phyloP scores from a whole-genome alignment of 2,797 vertebrate genomes.

The Periophthalmus magnuspinnatus region DNA sequence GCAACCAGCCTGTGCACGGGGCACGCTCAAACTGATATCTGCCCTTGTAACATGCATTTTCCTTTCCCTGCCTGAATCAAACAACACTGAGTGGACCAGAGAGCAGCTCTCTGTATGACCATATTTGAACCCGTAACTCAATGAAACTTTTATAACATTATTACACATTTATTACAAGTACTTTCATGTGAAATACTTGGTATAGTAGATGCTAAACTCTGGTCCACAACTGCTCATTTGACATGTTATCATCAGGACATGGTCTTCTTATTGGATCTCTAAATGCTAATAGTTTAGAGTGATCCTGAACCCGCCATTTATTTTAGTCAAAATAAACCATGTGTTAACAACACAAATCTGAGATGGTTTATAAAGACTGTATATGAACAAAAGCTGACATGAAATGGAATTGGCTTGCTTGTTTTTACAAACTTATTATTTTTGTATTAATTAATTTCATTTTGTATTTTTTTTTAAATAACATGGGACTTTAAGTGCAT shows the following conservation, averaged over 20 bases:
- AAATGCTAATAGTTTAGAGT: conserved; percentile 19
- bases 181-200: neutral
- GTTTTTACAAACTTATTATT: conserved; percentile 14
- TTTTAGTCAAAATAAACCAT: conserved; percentile 45
- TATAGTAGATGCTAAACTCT: conserved; percentile 37
- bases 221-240: conserved; percentile 68
- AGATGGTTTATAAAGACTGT: conserved; percentile 26
- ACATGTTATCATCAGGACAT: conserved; percentile 42
- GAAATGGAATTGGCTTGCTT: conserved; percentile 13
- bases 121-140: neutral
- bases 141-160: neutral
- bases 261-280: conserved; percentile 22
- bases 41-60: conserved; percentile 25
- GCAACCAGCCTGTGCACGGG: conserved; percentile 75
- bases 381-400: neutral
- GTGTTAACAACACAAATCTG: conserved; percentile 25
- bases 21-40: conserved; percentile 60
- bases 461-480: conserved; percentile 11
- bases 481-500: conserved; percentile 41
- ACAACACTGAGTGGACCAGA: conserved; percentile 62
- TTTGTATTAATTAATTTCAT: conserved; percentile 28
- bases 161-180: neutral
- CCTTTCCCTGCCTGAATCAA: conserved; percentile 54
- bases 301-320: conserved; percentile 42
- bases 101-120: conserved; percentile 4